A percentile compares a stretch with the other conserved stretches of the same genome.
These are phyloP conservation scores for Peromyscus melanophrys DNA, from an alignment of 2,797 vertebrate genomes.

Conservation along the genomic window DNA sequence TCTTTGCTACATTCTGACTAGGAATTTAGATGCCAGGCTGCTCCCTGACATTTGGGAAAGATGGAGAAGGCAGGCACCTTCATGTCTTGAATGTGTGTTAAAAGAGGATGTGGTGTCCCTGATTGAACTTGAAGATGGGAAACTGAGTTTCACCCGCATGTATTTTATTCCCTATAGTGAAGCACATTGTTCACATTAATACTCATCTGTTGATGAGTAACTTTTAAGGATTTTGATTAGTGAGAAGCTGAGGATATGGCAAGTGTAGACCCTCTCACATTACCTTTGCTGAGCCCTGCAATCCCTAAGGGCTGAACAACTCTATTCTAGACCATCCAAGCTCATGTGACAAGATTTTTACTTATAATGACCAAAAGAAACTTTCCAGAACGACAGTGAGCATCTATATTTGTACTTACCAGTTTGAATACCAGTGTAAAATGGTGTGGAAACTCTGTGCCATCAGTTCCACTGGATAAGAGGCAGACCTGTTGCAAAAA, in stretches of 20 bases:
- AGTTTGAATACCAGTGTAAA: background rate
- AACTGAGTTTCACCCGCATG: rapidly evolving
- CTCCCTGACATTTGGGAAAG: rapidly evolving
- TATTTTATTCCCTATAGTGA: background rate
- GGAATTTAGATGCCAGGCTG: background rate
- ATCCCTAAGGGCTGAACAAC: background rate
- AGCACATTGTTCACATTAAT: background rate
- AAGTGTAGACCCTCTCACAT: background rate
- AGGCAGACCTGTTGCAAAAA: background rate
- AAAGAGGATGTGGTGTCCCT: rapidly evolving
- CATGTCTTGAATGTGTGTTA: rapidly evolving
- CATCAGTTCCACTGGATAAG: rapidly evolving
- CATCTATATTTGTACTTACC: background rate
- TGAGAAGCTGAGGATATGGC: rapidly evolving
- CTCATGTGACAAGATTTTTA: background rate
- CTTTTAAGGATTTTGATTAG: background rate
- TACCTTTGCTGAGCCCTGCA: background rate
- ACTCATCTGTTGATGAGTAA: too few species aligned
- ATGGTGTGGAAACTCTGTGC: background rate
- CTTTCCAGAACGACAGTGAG: background rate
- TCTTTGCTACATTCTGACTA: background rate
- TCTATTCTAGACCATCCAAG: background rate
- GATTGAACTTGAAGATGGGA: background rate
- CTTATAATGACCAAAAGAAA: background rate
- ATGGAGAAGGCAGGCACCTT: rapidly evolving